Evolutionary conservation across 2,113 vertebrate species (phyloP), one percentile per base, ranked within the genome.

Genomic region (Corapipo altera): DNA sequence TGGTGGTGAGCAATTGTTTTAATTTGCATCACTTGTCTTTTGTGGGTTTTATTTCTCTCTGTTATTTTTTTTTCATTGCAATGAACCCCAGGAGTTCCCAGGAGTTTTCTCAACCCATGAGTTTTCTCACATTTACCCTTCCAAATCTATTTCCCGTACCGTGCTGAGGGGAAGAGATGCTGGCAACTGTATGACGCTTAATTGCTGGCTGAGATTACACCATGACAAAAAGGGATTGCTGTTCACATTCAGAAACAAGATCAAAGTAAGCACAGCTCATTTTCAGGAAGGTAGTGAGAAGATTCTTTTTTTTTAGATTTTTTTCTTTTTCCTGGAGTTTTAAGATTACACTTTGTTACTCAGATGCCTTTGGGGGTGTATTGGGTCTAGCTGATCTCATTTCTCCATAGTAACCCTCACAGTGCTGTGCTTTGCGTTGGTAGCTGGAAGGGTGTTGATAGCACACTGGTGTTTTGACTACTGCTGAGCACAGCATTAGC

Each of bases 221-320:
- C 39, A 54, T 0, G 0, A 19, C 39, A 61, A 39, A 41, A 69
- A 75, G 13, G 13, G n/a, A n/a, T 61, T 46, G 16, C 24, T 32
- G 62, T 39, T 75, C 28, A 39, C 39, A 32, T 41, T 41, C 28
- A 69, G 71, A 48, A 75, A 41, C 13, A 54, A 54, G 48, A 30
- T 32, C n/a, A 22, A 54, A 69, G 11, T 22, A 32, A 82, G 11
- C 16, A 46, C 39, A 61, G 24, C 11, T 69, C 24, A 32, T 30
- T 62, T 62, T 32, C 41, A 62, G 48, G 26, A 64, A 57, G 30
- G 49, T 23, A 23, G 30, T 35, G 30, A 61, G 39, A 70, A 41
- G 16, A 48, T 41, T 5, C 5, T 37, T 52, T 61, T 62, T 59
- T 61, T 51, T 51, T 27, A 15, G 24, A 22, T 48, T 48, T 61